Evolutionary conservation across 2,888 invertebrate genomes (phyloP), one percentile per base, ranked within the genome.

Genomic region (Chromoteleia sp.): DNA sequence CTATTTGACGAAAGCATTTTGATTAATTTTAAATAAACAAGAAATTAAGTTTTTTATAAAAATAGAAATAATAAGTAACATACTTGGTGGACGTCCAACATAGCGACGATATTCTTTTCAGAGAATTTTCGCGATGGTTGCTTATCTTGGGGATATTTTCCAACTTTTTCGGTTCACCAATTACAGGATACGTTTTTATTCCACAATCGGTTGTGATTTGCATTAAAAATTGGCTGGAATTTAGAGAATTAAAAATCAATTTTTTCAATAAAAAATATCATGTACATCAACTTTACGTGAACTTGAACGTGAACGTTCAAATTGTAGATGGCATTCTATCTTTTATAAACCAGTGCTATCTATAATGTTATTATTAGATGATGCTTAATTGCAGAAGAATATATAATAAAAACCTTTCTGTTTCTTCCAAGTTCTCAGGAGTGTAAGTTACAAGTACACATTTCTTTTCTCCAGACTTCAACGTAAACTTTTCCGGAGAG

Each of bases 381-480:
- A n/a, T n/a, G n/a, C n/a, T 50, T 12, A n/a, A 12, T n/a, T 50
- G 21, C 59, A 29, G 71, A 36, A 56, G 36, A 56, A 2, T 36
- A 7, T 36, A 36, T n/a, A 36, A n/a, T 36, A 19, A 14, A 19
- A 45, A 45, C 45, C 45, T 45, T 17, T 45, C 19, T 8, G 5
- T 14, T 10, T 17, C 17, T 6, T 45, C 48, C 12, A 48, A 54
- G 39, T 54, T 58, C 65, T 84, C 85, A 8, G 88, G 83, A 33
- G 86, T 88, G 54, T 88, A 86, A 0, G 82, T 67, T 75, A 90
- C 76, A 21, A 75, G 67, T 17, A 88, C 85, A 7, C 67, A 75
- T 10, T 84, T 83, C 10, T 61, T 87, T 61, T 86, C 86, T 0
- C 82, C 84, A 10, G 82, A 63, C 67, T 85, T 83, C 12, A 89